phyloP scores from a whole-genome alignment of 2,113 vertebrate genomes.

The Hyaena hyaena region DNA sequence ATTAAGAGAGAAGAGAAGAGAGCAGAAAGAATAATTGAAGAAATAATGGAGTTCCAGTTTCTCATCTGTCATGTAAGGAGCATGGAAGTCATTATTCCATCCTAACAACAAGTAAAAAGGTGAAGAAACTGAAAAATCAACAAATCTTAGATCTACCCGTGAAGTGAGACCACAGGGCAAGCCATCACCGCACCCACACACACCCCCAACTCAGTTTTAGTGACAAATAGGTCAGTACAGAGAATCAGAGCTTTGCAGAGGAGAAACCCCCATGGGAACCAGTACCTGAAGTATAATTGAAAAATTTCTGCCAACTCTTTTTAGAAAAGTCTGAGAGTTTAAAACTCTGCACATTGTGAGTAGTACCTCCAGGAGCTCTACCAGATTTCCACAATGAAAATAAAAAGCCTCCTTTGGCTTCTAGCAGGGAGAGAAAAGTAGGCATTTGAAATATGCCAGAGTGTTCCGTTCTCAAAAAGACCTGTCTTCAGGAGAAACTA shows the following conservation, averaged over 20 bases:
- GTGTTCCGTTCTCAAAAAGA: not conserved
- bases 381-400: not conserved
- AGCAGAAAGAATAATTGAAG: not conserved
- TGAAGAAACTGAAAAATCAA: not conserved
- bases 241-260: not conserved
- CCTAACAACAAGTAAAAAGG: not conserved
- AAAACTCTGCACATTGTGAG: not conserved
- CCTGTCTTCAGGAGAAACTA: not conserved
- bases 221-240: not conserved
- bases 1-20: no score
- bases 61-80: not conserved
- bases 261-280: not conserved
- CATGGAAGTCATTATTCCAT: not conserved
- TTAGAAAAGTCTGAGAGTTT: not conserved
- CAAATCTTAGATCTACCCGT: not conserved
- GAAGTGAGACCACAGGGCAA: not conserved
- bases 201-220: not conserved
- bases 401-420: not conserved
- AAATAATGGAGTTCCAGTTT: not conserved
- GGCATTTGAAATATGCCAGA: not conserved
- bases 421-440: not conserved
- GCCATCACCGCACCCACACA: no score
- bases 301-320: not conserved
- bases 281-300: not conserved
- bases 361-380: not conserved